Evolutionary conservation across 2,797 vertebrate genomes (phyloP).

Genomic region (Galagoides demidoff): DNA sequence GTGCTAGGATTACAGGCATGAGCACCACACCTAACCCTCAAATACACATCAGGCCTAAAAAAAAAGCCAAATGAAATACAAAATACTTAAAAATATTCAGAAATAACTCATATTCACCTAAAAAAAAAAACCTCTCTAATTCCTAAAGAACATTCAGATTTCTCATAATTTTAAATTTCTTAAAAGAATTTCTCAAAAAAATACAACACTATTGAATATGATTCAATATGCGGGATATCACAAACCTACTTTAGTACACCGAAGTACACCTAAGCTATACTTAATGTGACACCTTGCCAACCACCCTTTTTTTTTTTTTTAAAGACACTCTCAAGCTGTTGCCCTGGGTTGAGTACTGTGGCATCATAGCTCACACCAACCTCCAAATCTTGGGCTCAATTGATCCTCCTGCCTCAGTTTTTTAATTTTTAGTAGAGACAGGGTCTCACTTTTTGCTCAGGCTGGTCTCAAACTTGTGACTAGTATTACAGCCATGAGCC

Average conservation of each 20-base stretch:
- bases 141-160: background rate
- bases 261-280: background rate
- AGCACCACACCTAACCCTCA: no score
- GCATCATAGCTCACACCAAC: no score
- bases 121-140: constrained; percentile 16
- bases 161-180: constrained; percentile 29
- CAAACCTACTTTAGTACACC: background rate
- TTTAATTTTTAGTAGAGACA: no score
- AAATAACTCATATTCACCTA: background rate
- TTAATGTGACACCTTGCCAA: background rate
- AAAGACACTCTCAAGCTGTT: background rate
- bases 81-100: constrained; percentile 33
- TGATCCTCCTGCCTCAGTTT: no score
- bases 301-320: background rate
- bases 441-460: no score
- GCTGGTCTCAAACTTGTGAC: no score
- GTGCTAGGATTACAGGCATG: no score
- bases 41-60: background rate
- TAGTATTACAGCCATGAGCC: no score
- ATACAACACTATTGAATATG: background rate
- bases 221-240: background rate
- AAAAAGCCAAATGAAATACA: constrained; percentile 24
- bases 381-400: no score
- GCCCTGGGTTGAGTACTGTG: background rate
- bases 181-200: background rate